phyloP scores from a whole-genome alignment of 2,888 invertebrate species.

The Linnaemya tessellans region DNA sequence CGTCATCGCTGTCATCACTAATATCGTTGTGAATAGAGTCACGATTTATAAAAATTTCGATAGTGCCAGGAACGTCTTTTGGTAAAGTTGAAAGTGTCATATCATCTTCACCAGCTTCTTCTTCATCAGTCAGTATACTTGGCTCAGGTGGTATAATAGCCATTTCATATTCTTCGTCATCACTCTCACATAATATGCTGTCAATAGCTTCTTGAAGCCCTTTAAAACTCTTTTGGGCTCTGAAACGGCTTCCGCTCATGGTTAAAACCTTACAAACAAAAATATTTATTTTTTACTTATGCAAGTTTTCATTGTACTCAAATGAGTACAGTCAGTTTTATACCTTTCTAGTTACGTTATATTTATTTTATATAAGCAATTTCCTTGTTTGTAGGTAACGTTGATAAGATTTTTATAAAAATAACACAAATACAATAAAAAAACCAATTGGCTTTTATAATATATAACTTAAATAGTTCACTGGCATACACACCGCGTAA shows the following conservation, averaged over 20 bases:
- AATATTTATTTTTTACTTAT: background rate
- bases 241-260: too few relatives aligned
- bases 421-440: background rate
- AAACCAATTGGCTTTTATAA: background rate
- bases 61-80: background rate
- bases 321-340: too few relatives aligned
- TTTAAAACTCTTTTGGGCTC: background rate
- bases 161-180: background rate
- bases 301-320: too few relatives aligned
- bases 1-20: constrained; percentile 4
- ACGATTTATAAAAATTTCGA: background rate
- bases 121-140: too few relatives aligned
- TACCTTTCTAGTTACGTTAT: background rate
- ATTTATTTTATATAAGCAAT: too few relatives aligned
- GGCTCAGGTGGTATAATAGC: background rate
- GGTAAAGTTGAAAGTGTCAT: background rate
- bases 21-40: background rate
- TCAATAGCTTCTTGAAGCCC: constrained; percentile 17
- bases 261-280: background rate
- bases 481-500: background rate
- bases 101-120: background rate
- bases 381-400: too few relatives aligned
- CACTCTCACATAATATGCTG: constrained; percentile 7
- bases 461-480: constrained; percentile 6
- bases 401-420: too few relatives aligned